Conservation (phyloP, 2,888 invertebrate genomes). For the Atrina japonica region DNA sequence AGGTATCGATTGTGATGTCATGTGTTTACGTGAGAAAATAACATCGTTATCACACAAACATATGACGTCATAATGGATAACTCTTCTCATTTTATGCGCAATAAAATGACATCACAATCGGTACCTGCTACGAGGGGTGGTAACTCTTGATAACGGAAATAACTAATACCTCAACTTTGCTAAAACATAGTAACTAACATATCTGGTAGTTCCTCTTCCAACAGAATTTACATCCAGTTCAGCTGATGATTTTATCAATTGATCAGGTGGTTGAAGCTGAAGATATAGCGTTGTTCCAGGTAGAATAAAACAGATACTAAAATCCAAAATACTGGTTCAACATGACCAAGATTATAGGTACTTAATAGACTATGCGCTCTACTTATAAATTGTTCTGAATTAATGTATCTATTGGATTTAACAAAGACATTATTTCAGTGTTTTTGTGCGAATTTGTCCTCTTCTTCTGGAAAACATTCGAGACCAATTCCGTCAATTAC, state of each 20-base stretch:
- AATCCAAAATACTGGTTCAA: slow-evolving; percentile 9
- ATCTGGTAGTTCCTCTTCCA: slow-evolving; percentile 33
- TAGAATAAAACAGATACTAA: slow-evolving; percentile 23
- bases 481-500: too few species aligned
- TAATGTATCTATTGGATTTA: slow-evolving; percentile 21
- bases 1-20: too few species aligned
- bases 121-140: too few species aligned
- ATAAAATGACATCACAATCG: too few species aligned
- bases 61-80: too few species aligned
- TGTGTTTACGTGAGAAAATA: too few species aligned
- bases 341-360: background rate
- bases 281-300: slow-evolving; percentile 15
- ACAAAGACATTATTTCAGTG: slow-evolving; percentile 16
- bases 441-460: slow-evolving; percentile 4
- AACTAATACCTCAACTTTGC: slow-evolving; percentile 39
- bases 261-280: background rate
- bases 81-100: too few species aligned
- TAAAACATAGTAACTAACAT: slow-evolving; percentile 33
- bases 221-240: background rate
- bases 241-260: background rate
- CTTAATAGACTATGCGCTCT: background rate
- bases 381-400: slow-evolving; percentile 3
- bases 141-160: too few species aligned
- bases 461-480: slow-evolving; percentile 2
- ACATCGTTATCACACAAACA: too few species aligned